Base-by-base conservation (phyloP, 1,140 invertebrate species). In the Drosophila orena region DNA sequence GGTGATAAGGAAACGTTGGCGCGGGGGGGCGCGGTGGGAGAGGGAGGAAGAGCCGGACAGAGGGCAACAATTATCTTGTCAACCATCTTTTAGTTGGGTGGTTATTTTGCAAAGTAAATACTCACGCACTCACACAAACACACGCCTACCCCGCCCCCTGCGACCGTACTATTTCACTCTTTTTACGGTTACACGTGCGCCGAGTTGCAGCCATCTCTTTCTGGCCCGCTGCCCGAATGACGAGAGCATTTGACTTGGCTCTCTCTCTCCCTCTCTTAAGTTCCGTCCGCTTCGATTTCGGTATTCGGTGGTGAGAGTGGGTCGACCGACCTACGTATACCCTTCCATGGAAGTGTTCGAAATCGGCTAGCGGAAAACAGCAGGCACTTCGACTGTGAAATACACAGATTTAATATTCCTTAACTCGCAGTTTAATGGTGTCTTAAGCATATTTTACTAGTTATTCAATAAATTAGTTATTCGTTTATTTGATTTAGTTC, bases 181-280 rank as follows among this genome's bases (percentile, higher is more conserved):
- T 86, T 86, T 86, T 88, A 88, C 79, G 79, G 75, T 83, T 89
- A 88, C 83, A 88, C 83, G 83, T 88, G 83, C 79, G 81, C 76
- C 70, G 73, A 62, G 59, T 76, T 64, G 66, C 56, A 69, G 78
- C 52, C 40, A 5, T 27, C 56, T 49, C 30, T 30, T n/a, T 50
- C 52, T 40, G n/a, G 6, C 34, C 37, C 43, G 22, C 22, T 34
- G n/a, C 1, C 49, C 24, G 15, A 22, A 60, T 38, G 30, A 50
- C 50, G 34, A 56, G 58, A 60, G 58, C 30, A 46, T 46, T 46
- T 38, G 12, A 30, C 12, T 22, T 38, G 12, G 49, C 12, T 55
- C 58, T 60, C 58, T 60, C 47, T 35, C 49, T 7, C 57, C 8
- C 27, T 49, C 24, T 20, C 24, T 15, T 11, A 54, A 61, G 40